A percentile compares a stretch with the other conserved stretches of the same genome.
Evolutionary conservation across 1,140 invertebrate genomes (phyloP).

Genomic region (Phthorimaea operculella): DNA sequence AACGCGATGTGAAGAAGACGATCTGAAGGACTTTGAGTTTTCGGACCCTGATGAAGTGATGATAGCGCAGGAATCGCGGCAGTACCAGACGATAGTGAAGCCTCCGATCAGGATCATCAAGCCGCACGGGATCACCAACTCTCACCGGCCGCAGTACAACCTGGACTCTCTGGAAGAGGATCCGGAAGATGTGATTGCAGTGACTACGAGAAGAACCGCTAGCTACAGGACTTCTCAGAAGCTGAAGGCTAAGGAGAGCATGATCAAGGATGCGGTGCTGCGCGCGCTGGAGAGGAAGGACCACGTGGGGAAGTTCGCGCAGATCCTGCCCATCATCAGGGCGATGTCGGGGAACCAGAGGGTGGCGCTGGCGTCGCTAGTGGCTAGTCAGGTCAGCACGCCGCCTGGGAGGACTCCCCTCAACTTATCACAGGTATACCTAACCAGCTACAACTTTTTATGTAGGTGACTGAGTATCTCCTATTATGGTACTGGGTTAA

Average conservation of each 20-base stretch:
- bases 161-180: constrained; percentile 47
- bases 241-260: constrained; percentile 59
- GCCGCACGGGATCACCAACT: constrained; percentile 55
- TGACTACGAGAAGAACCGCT: constrained; percentile 21
- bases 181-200: constrained; percentile 27
- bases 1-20: constrained; percentile 17
- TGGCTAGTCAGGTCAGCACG: constrained; percentile 70
- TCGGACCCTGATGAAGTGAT: constrained; percentile 43
- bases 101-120: constrained; percentile 47
- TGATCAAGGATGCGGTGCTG: constrained; percentile 60
- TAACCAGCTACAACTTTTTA: too few species aligned
- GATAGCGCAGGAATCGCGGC: constrained; percentile 54
- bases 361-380: constrained; percentile 70
- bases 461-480: too few species aligned
- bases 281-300: constrained; percentile 62
- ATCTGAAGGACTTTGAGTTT: constrained; percentile 41
- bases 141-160: constrained; percentile 60
- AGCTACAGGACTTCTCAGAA: constrained; percentile 57
- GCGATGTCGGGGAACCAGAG: constrained; percentile 71
- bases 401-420: constrained; percentile 61
- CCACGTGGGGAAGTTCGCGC: constrained; percentile 65
- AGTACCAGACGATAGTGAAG: constrained; percentile 45
- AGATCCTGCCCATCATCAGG: constrained; percentile 73
- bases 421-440: constrained; percentile 65
- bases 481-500: too few species aligned